A percentile compares a stretch with the other conserved stretches of the same genome.
Evolutionary conservation across 1,140 invertebrate species (phyloP).

Genomic region (Leptonema lineaticorne): DNA sequence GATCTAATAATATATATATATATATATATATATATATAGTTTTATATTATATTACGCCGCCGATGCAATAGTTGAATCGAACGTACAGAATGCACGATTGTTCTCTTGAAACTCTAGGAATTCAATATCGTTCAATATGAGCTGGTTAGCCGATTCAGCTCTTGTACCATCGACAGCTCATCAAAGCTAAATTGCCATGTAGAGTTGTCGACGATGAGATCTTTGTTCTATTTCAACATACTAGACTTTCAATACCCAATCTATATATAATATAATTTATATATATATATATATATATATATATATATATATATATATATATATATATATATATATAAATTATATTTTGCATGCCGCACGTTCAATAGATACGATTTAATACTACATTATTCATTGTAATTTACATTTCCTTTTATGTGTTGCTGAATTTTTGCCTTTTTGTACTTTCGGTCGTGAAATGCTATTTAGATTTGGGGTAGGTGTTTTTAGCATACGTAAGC

Average conservation of each 20-base stretch:
- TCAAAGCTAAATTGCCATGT: slow-evolving; percentile 9
- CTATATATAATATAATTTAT: too few species aligned
- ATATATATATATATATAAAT: too few species aligned
- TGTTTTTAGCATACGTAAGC: neutral
- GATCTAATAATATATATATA: neutral
- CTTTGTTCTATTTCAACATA: neutral
- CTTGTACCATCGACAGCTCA: neutral
- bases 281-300: too few species aligned
- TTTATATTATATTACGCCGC: neutral
- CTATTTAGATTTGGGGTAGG: too few species aligned
- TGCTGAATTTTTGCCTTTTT: too few species aligned
- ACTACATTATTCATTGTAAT: too few species aligned
- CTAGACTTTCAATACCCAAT: neutral
- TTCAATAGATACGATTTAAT: too few species aligned
- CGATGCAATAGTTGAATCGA: neutral
- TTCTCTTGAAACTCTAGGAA: neutral
- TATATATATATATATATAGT: neutral
- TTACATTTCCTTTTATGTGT: too few species aligned
- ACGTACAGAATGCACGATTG: neutral
- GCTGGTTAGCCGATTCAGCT: neutral
- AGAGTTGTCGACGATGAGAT: neutral
- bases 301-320: too few species aligned
- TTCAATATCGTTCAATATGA: neutral
- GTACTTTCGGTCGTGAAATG: too few species aligned
- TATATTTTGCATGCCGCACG: too few species aligned